These are phyloP conservation scores for Trogon melanurus DNA, from an alignment of 2,113 vertebrate species.

Conservation along the genomic window DNA sequence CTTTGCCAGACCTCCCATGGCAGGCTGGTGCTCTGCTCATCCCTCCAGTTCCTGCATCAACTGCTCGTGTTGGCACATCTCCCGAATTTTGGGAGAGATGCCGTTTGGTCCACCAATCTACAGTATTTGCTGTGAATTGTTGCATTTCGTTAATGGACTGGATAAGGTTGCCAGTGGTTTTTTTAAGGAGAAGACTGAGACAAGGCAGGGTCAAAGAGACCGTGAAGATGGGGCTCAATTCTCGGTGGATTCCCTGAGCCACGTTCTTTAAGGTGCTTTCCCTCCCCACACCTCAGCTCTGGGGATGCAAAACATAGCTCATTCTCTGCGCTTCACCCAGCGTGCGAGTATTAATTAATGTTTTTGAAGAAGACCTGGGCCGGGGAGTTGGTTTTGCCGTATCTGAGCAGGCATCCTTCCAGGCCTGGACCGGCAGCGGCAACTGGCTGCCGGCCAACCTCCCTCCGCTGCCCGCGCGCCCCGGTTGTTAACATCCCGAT, in stretches of 20 bases:
- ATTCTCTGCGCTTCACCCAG: background rate
- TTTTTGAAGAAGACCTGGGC: conserved; percentile 24
- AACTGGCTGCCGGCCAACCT: background rate
- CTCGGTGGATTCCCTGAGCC: background rate
- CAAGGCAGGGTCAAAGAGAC: background rate
- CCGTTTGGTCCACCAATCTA: background rate
- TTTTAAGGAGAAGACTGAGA: background rate
- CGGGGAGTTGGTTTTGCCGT: background rate
- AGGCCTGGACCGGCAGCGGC: background rate
- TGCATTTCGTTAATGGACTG: background rate
- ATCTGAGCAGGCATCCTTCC: conserved; percentile 29
- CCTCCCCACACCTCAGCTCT: background rate
- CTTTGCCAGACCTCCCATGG: background rate
- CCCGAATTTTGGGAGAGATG: background rate
- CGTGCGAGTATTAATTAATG: background rate
- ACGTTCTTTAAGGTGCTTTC: background rate
- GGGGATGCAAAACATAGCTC: background rate
- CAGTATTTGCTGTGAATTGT: background rate
- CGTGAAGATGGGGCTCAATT: rapidly evolving
- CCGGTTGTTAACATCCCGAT: conserved; percentile 38
- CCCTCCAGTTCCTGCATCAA: background rate
- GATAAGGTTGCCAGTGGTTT: rapidly evolving
- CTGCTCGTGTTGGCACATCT: rapidly evolving
- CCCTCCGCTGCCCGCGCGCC: background rate
- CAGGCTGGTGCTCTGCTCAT: background rate